Percentiles rank a stretch among this genome's conserved stretches.
phyloP scores from a whole-genome alignment of 2,888 invertebrate genomes.

The Monochamus alternatus region DNA sequence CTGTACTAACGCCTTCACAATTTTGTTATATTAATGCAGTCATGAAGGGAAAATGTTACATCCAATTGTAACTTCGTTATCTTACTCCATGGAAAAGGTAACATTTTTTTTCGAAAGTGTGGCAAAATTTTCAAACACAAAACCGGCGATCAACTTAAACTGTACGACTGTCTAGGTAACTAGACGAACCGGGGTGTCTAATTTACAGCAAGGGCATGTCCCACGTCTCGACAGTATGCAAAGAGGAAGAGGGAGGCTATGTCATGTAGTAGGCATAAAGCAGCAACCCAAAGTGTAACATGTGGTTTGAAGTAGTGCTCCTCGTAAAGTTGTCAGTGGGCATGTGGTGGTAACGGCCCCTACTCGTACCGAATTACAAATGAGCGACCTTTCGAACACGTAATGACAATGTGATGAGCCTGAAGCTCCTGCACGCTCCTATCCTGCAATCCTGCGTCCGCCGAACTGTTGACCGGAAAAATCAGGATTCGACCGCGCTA shows the following conservation, averaged over 20 bases:
- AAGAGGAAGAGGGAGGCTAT: conserved; percentile 61
- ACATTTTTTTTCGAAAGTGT: too few relatives aligned
- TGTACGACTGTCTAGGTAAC: neutral
- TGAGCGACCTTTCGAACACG: conserved; percentile 66
- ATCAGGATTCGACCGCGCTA: neutral
- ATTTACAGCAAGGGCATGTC: conserved; percentile 45
- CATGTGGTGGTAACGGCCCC: conserved; percentile 71
- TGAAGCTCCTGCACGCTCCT: conserved; percentile 24
- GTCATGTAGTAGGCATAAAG: conserved; percentile 71
- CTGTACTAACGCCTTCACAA: too few relatives aligned
- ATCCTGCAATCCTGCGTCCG: conserved; percentile 4
- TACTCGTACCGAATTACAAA: conserved; percentile 69
- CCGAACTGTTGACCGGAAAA: neutral
- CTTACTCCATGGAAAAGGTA: too few relatives aligned
- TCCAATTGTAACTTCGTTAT: too few relatives aligned
- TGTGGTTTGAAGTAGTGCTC: conserved; percentile 72
- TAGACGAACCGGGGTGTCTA: conserved; percentile 20
- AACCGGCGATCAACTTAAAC: too few relatives aligned
- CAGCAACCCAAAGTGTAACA: conserved; percentile 71
- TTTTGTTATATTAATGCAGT: too few relatives aligned
- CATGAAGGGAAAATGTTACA: too few relatives aligned
- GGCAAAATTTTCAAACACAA: too few relatives aligned
- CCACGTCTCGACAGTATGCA: conserved; percentile 54
- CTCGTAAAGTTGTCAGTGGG: conserved; percentile 72
- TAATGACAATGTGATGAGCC: conserved; percentile 70